Conservation (phyloP, 2,888 invertebrate species). For the Zelleria hepariella region DNA sequence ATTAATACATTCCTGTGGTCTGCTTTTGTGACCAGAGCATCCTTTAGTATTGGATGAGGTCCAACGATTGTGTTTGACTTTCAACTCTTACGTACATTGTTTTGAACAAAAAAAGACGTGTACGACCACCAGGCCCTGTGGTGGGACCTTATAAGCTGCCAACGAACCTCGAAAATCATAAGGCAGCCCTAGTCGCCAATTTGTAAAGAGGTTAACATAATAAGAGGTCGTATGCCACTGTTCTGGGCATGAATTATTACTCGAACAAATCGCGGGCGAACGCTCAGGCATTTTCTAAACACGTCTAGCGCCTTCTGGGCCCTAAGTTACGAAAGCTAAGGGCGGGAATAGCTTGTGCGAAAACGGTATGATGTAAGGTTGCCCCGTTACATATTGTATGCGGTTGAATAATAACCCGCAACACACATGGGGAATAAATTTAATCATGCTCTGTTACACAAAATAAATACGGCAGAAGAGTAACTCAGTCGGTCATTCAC, state of each 20-base stretch:
- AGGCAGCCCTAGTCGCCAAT: not conserved
- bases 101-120: not conserved
- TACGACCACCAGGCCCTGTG: not conserved
- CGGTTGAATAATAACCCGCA: constrained; percentile 62
- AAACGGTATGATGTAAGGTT: not conserved
- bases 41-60: too few relatives aligned
- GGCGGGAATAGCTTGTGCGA: not conserved
- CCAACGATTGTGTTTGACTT: too few relatives aligned
- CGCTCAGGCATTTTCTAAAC: not conserved
- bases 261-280: constrained; percentile 49
- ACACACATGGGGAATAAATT: constrained; percentile 65
- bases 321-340: not conserved
- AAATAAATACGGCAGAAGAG: not conserved
- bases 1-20: too few relatives aligned
- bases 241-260: constrained; percentile 57
- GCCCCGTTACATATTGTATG: constrained; percentile 61
- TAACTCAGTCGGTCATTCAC: too few relatives aligned
- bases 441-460: constrained; percentile 50
- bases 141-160: not conserved
- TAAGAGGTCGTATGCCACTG: constrained; percentile 46
- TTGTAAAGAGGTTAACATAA: constrained; percentile 49
- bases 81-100: not conserved
- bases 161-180: not conserved
- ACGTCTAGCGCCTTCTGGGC: not conserved
- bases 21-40: too few relatives aligned